Percentiles rank a stretch among this genome's conserved stretches.
Conservation (phyloP, 2,888 invertebrate species). For the Tetragonula carbonaria region DNA sequence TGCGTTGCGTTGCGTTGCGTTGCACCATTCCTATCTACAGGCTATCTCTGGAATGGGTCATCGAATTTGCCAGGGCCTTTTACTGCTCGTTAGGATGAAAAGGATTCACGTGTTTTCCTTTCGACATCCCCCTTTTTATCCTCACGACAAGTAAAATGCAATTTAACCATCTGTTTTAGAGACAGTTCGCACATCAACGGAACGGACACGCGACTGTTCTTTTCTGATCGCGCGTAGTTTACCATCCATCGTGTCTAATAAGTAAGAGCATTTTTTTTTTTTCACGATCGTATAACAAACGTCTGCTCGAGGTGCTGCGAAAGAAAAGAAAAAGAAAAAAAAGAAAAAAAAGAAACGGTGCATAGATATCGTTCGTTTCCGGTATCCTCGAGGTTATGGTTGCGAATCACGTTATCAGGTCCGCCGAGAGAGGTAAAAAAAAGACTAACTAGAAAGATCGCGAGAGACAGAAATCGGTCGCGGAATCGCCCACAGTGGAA, state of each 20-base stretch:
- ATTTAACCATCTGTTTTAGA: slow-evolving; percentile 3
- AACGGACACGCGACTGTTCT: not conserved
- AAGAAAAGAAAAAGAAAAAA: not conserved
- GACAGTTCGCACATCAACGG: not conserved
- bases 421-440: slow-evolving; percentile 8
- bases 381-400: slow-evolving; percentile 25
- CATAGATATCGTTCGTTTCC: slow-evolving; percentile 4
- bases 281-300: not conserved
- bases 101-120: not conserved
- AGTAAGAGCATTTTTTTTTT: not conserved
- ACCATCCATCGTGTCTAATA: slow-evolving; percentile 1
- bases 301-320: not conserved
- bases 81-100: not conserved
- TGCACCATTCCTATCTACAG: not conserved
- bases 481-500: not conserved
- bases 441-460: not conserved
- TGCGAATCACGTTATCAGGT: slow-evolving; percentile 54
- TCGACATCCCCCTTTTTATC: not conserved
- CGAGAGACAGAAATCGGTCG: slow-evolving; percentile 18
- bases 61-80: not conserved
- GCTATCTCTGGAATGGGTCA: not conserved
- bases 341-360: not conserved
- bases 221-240: not conserved
- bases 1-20: not conserved
- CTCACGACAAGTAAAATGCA: not conserved